A percentile compares a stretch with the other conserved stretches of the same genome.
These are phyloP conservation scores for Acheta domesticus DNA, from an alignment of 2,888 invertebrate species.

Conservation along the genomic window DNA sequence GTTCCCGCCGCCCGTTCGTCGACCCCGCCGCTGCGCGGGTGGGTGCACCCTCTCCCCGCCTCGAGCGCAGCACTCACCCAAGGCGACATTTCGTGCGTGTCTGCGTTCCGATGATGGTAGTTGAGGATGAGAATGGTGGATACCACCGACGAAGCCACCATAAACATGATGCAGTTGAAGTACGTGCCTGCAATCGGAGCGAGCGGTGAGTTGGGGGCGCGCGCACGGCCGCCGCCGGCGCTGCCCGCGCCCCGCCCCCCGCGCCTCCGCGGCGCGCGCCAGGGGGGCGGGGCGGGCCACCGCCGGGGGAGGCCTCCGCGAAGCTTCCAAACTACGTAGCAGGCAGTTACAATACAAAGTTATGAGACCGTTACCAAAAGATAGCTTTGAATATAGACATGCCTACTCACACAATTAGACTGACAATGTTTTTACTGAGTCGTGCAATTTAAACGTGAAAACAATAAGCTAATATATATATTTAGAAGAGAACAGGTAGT, in stretches of 20 bases:
- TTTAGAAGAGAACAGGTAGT: constrained; percentile 5
- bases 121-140: constrained; percentile 96
- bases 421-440: constrained; percentile 7
- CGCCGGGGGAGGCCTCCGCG: neutral
- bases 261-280: neutral
- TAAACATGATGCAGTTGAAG: constrained; percentile 99
- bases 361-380: constrained; percentile 2
- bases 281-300: neutral
- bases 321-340: neutral
- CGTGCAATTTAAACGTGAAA: constrained; percentile 18
- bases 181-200: constrained; percentile 70
- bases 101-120: constrained; percentile 95
- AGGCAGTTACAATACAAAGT: constrained; percentile 9
- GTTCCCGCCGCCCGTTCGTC: neutral
- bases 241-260: neutral
- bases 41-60: neutral
- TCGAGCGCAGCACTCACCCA: constrained; percentile 67
- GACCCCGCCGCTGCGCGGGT: neutral
- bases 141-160: constrained; percentile 97
- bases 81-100: constrained; percentile 95
- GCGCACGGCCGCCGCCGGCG: neutral
- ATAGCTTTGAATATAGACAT: constrained; percentile 2
- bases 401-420: constrained; percentile 18
- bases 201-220: neutral
- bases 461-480: constrained; percentile 18